Evolutionary conservation across 2,888 invertebrate genomes (phyloP).

Genomic region (Augochlorella aurata): DNA sequence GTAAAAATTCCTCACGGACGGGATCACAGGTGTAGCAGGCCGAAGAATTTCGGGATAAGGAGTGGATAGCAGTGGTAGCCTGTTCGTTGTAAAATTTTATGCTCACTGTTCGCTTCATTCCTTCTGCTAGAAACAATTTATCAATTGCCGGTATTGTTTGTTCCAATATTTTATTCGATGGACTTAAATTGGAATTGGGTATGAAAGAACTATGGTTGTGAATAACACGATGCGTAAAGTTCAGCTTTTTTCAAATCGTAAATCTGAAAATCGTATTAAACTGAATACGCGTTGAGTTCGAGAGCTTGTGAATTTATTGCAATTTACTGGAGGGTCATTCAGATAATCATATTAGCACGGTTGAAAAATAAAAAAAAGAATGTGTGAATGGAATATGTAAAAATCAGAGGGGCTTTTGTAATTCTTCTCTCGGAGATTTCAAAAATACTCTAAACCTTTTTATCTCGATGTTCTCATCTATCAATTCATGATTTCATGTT

Average conservation of each 20-base stretch:
- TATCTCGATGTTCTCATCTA: background rate
- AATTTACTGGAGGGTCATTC: background rate
- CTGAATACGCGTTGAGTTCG: background rate
- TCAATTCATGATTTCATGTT: background rate
- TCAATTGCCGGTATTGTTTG: background rate
- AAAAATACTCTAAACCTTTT: background rate
- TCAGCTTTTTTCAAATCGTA: background rate
- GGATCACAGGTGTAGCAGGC: background rate
- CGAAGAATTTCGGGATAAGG: background rate
- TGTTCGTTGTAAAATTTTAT: background rate
- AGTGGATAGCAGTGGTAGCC: constrained; percentile 36
- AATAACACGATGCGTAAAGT: background rate
- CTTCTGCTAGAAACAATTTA: background rate
- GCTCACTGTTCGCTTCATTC: background rate
- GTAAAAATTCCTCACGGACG: constrained; percentile 29
- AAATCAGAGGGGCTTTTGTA: background rate
- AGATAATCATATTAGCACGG: constrained; percentile 4
- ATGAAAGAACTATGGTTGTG: background rate
- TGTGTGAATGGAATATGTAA: background rate
- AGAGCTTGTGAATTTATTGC: background rate
- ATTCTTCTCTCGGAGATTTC: background rate
- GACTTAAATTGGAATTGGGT: background rate
- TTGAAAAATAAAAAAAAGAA: background rate
- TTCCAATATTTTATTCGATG: background rate
- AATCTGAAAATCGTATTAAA: background rate